phyloP scores from a whole-genome alignment of 2,113 vertebrate species.

The Pteruthius melanotis region DNA sequence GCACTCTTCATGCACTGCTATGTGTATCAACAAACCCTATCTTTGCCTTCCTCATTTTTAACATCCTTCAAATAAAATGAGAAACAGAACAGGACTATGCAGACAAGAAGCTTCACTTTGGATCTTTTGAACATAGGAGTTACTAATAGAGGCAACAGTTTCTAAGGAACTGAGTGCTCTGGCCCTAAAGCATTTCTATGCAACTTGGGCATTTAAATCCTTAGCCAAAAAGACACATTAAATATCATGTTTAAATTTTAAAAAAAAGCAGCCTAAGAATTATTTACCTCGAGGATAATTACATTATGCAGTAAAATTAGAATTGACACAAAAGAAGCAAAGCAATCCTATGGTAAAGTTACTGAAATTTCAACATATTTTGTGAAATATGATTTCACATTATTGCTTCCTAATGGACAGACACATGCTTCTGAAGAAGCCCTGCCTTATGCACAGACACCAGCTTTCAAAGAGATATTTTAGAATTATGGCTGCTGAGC shows the following conservation, averaged over 20 bases:
- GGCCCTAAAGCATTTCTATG: not conserved
- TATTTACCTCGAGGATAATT: not conserved
- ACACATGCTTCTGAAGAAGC: not conserved
- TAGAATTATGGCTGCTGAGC: not conserved
- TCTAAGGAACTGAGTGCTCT: not conserved
- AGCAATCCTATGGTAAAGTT: not conserved
- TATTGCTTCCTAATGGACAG: not conserved
- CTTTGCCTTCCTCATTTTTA: not conserved
- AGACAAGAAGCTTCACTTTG: not conserved
- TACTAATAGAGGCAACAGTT: not conserved
- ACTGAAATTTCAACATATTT: not conserved
- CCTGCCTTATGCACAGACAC: not conserved
- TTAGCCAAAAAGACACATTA: not conserved
- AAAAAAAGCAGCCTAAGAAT: not conserved
- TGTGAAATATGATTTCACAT: not conserved
- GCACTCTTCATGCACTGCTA: not conserved
- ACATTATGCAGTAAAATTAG: not conserved
- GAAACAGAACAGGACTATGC: not conserved
- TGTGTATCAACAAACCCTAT: not conserved
- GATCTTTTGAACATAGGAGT: not conserved
- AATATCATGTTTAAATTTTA: not conserved
- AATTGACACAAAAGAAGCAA: not conserved
- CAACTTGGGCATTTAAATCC: not conserved
- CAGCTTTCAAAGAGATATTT: not conserved
- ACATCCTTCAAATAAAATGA: not conserved